A percentile compares a stretch with the other conserved stretches of the same genome.
Evolutionary conservation across 2,797 vertebrate genomes (phyloP).

Genomic region (Lacerta bilineata): DNA sequence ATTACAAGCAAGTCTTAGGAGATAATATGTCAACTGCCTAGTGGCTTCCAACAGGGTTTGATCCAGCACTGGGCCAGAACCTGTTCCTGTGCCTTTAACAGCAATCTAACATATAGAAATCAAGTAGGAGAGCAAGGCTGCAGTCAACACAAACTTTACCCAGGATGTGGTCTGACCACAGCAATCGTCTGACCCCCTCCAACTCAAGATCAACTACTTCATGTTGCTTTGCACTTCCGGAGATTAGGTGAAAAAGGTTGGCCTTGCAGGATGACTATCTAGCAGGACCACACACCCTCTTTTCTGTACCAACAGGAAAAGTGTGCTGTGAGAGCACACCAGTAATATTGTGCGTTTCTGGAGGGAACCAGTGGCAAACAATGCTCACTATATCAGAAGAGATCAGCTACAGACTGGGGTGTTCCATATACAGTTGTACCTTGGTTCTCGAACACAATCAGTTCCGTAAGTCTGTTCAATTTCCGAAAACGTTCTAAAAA

Average conservation of each 20-base stretch:
- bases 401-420: background rate
- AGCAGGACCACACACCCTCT: background rate
- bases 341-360: background rate
- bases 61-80: background rate
- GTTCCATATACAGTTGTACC: background rate
- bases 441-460: too few species aligned
- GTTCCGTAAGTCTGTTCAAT: too few species aligned
- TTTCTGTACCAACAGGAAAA: background rate
- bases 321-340: background rate
- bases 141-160: too few species aligned
- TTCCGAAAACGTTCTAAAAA: too few species aligned
- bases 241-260: background rate
- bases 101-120: background rate
- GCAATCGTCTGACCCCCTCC: too few species aligned
- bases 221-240: too few species aligned
- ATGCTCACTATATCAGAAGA: background rate
- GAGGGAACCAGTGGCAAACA: background rate
- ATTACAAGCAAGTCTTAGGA: too few species aligned
- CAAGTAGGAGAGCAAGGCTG: background rate
- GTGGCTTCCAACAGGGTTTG: too few species aligned
- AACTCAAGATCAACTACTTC: too few species aligned
- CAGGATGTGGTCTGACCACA: too few species aligned
- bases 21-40: too few species aligned
- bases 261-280: background rate
- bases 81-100: background rate